Evolutionary conservation across 2,888 invertebrate species (phyloP).

Genomic region (Thera britannica): DNA sequence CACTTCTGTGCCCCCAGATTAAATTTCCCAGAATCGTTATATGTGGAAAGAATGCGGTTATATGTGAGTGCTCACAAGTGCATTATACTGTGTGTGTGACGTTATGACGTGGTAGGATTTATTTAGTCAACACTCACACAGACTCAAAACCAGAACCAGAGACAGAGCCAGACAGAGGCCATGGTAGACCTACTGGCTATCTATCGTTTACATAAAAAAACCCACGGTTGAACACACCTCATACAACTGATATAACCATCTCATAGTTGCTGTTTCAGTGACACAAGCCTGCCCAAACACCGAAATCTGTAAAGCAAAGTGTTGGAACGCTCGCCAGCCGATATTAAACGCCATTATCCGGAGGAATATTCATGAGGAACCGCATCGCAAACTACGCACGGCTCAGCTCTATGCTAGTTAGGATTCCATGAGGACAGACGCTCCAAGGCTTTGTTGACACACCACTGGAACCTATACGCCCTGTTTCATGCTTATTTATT

Average conservation of each 20-base stretch:
- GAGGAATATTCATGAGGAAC: slow-evolving; percentile 61
- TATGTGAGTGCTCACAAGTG: too few relatives aligned
- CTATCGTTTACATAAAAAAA: too few relatives aligned
- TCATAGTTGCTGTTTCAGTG: slow-evolving; percentile 3
- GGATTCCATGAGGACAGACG: slow-evolving; percentile 10
- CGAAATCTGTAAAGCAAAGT: slow-evolving; percentile 47
- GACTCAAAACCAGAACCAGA: too few relatives aligned
- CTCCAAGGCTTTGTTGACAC: neutral
- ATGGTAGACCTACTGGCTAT: too few relatives aligned
- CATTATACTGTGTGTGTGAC: too few relatives aligned
- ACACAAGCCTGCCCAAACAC: slow-evolving; percentile 33
- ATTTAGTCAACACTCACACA: too few relatives aligned
- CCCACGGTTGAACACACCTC: too few relatives aligned
- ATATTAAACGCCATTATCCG: slow-evolving; percentile 59
- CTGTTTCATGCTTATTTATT: neutral
- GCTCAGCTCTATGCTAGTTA: slow-evolving; percentile 27
- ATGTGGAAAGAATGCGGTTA: too few relatives aligned
- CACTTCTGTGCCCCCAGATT: too few relatives aligned
- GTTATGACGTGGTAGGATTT: too few relatives aligned
- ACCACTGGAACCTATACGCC: neutral
- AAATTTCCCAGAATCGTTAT: too few relatives aligned
- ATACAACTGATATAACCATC: neutral
- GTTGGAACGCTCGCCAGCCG: slow-evolving; percentile 44
- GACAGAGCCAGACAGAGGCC: too few relatives aligned
- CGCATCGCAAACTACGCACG: slow-evolving; percentile 48